Percentiles rank a stretch among this genome's conserved stretches.
Evolutionary conservation across 2,888 invertebrate genomes (phyloP).

Genomic region (Notodonta ziczac): DNA sequence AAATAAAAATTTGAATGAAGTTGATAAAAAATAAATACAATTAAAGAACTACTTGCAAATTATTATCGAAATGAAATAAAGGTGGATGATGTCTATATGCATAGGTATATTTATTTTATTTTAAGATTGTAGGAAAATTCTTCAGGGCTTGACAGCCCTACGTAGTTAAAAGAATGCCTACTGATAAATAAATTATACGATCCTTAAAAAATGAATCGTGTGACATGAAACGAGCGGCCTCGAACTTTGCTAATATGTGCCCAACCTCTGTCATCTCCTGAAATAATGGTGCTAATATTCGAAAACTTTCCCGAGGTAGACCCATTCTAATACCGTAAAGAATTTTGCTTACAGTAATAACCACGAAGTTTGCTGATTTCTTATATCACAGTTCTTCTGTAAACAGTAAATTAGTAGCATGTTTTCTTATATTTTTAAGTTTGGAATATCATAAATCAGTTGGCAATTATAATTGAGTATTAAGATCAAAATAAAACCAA

Average conservation of each 20-base stretch:
- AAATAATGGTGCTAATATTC: slow-evolving; percentile 84
- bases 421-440: slow-evolving; percentile 13
- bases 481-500: no score
- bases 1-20: no score
- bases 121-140: no score
- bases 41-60: no score
- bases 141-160: neutral
- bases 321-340: slow-evolving; percentile 73
- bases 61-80: no score
- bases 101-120: no score
- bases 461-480: no score
- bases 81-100: no score
- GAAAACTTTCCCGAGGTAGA: slow-evolving; percentile 76
- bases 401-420: slow-evolving; percentile 34
- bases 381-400: slow-evolving; percentile 52
- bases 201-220: slow-evolving; percentile 67
- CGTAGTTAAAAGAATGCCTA: slow-evolving; percentile 10
- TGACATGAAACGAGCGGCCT: slow-evolving; percentile 64
- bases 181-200: slow-evolving; percentile 35
- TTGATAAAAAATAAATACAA: no score
- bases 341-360: slow-evolving; percentile 73
- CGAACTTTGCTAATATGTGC: slow-evolving; percentile 83
- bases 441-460: neutral
- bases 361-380: slow-evolving; percentile 59
- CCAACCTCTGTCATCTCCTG: slow-evolving; percentile 81